These are phyloP conservation scores for Drosophila paracracens DNA, from an alignment of 2,888 invertebrate genomes.

Conservation along the genomic window DNA sequence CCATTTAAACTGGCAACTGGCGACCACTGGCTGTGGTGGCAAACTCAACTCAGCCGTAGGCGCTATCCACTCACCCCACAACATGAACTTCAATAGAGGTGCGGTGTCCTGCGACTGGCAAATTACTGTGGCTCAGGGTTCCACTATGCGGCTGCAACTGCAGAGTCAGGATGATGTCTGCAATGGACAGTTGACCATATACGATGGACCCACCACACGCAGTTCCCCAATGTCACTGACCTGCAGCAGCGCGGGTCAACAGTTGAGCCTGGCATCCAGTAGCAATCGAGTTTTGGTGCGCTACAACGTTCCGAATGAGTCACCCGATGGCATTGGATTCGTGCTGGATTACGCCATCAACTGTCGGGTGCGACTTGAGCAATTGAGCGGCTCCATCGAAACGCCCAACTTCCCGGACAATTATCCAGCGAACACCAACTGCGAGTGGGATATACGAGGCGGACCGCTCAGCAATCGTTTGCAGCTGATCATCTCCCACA, in stretches of 20 bases:
- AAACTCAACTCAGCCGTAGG: constrained; percentile 89
- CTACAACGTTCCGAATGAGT: constrained; percentile 59
- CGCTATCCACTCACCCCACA: constrained; percentile 92
- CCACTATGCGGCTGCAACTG: constrained; percentile 87
- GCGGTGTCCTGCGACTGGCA: constrained; percentile 93
- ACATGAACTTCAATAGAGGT: constrained; percentile 89
- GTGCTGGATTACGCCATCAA: constrained; percentile 75
- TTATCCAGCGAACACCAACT: constrained; percentile 89
- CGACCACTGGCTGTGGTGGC: constrained; percentile 92
- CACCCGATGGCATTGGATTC: constrained; percentile 62
- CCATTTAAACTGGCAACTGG: constrained; percentile 88
- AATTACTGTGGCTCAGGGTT: constrained; percentile 91
- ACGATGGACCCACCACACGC: constrained; percentile 71
- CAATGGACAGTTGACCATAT: constrained; percentile 84
- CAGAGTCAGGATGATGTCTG: constrained; percentile 87
- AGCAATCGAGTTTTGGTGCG: constrained; percentile 76
- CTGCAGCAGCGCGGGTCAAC: constrained; percentile 47
- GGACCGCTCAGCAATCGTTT: constrained; percentile 92
- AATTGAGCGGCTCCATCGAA: constrained; percentile 91
- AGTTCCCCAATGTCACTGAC: constrained; percentile 57
- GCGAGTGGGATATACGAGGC: constrained; percentile 91
- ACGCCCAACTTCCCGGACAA: constrained; percentile 93
- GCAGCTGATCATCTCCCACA: constrained; percentile 93
- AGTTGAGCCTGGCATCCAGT: constrained; percentile 56
- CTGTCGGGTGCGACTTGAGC: constrained; percentile 65